Evolutionary conservation across 2,888 invertebrate species (phyloP), one percentile per base, ranked within the genome.

Genomic region (Smittia aterrima): DNA sequence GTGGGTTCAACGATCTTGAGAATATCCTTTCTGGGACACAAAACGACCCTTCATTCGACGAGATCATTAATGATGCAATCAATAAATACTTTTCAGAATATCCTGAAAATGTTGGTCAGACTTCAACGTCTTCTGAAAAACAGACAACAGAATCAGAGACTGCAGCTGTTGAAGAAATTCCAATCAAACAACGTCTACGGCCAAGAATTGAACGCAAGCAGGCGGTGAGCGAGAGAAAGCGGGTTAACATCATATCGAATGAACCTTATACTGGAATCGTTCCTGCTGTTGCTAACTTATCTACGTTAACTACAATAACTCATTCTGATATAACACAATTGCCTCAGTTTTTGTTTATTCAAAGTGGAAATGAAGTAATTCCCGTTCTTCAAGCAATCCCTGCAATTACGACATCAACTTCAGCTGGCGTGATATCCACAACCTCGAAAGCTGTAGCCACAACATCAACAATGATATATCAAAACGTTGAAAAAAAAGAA

Each of bases 41-140:
- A 75, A 79, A 79, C 53, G 82, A 83, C 77, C 80, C 81, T 9
- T 78, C 79, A 1, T 82, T 82, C 76, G 79, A 82, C 76, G 79
- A 79, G 38, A 78, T 83, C 6, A 76, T 82, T 20, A 77, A 81
- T 40, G 80, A 81, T 25, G 80, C 81, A 1, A 40, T 72, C 38
- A 32, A n/a, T 3, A 72, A 38, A n/a, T 62, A 62, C 20, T 22
- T 58, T 1, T 9, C 7, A 9, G 32, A 20, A 18, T 20, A 22
- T 18, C 11, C 9, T 22, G 18, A 25, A 11, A 71, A 13, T 7
- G 38, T 18, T 3, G 24, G 41, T 13, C 27, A 64, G 9, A 27
- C n/a, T 6, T 6, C 38, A 9, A 24, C 27, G 6, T 67, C 41
- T 7, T 40, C 67, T 7, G 38, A 13, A 2, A 16, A n/a, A n/a